phyloP scores from a whole-genome alignment of 2,888 invertebrate genomes.

The Melitaea athalia region DNA sequence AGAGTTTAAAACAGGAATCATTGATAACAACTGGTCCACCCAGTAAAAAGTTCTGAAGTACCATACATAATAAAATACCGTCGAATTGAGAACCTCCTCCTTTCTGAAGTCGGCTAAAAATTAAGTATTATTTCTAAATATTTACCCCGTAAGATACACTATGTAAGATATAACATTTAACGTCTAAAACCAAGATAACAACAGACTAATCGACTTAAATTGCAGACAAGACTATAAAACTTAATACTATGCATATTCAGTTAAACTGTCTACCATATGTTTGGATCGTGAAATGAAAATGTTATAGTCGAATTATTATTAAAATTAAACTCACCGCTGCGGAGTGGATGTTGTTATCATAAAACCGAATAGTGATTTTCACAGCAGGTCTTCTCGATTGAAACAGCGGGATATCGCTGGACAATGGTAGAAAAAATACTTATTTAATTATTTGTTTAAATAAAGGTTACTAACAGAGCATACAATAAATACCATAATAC shows the following conservation, averaged over 20 bases:
- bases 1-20: too few relatives aligned
- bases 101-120: too few relatives aligned
- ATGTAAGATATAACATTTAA: neutral
- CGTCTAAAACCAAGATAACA: neutral
- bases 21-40: too few relatives aligned
- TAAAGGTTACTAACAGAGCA: too few relatives aligned
- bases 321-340: conserved; percentile 3
- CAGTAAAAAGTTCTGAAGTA: too few relatives aligned
- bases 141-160: too few relatives aligned
- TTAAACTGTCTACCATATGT: conserved; percentile 11
- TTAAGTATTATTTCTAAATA: too few relatives aligned
- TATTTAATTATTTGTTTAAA: too few relatives aligned
- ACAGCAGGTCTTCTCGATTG: conserved; percentile 11
- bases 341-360: conserved; percentile 7
- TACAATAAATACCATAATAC: too few relatives aligned
- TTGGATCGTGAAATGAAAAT: conserved; percentile 2
- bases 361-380: conserved; percentile 8
- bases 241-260: conserved; percentile 4
- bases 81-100: too few relatives aligned
- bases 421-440: neutral
- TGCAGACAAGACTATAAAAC: conserved; percentile 6
- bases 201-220: neutral
- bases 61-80: too few relatives aligned
- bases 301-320: conserved; percentile 8
- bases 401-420: conserved; percentile 9